phyloP scores from a whole-genome alignment of 2,113 vertebrate species.

The Trematomus loennbergii region DNA sequence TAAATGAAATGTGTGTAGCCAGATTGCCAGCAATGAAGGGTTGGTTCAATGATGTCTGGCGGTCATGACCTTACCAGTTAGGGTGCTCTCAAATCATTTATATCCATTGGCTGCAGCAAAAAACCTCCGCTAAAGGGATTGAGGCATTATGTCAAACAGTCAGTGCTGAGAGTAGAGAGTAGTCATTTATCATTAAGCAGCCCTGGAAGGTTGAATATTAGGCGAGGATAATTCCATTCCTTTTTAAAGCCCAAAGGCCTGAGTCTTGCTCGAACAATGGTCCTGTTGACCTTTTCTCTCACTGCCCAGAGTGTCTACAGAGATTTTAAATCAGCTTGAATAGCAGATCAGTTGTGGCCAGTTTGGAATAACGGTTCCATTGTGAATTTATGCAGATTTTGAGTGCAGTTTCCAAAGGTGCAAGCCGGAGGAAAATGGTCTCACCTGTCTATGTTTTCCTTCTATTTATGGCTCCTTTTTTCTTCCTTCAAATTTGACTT shows the following conservation, averaged over 20 bases:
- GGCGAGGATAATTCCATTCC: conserved; percentile 19
- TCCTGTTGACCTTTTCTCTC: conserved; percentile 26
- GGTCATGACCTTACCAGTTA: conserved; percentile 20
- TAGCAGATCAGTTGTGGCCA: no score
- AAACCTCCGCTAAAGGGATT: background rate
- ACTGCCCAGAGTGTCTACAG: background rate
- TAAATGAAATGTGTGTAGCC: conserved; percentile 16
- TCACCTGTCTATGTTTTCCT: no score
- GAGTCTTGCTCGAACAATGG: conserved; percentile 1
- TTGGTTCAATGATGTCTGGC: conserved; percentile 24
- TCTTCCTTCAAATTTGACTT: no score
- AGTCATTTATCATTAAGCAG: conserved; percentile 34
- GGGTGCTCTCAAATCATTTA: conserved; percentile 21
- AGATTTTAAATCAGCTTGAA: background rate
- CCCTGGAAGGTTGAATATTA: conserved; percentile 37
- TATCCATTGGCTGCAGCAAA: conserved; percentile 12
- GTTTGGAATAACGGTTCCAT: no score
- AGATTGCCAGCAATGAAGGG: conserved; percentile 2
- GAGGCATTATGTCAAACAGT: conserved; percentile 12
- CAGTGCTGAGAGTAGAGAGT: conserved; percentile 6
- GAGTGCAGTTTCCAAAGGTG: no score
- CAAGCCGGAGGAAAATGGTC: no score
- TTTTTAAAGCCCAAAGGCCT: conserved; percentile 6
- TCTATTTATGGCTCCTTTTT: no score
- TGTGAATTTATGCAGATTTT: no score